Base-by-base conservation (phyloP, 2,797 vertebrate species). In the Chelidonichthys spinosus region DNA sequence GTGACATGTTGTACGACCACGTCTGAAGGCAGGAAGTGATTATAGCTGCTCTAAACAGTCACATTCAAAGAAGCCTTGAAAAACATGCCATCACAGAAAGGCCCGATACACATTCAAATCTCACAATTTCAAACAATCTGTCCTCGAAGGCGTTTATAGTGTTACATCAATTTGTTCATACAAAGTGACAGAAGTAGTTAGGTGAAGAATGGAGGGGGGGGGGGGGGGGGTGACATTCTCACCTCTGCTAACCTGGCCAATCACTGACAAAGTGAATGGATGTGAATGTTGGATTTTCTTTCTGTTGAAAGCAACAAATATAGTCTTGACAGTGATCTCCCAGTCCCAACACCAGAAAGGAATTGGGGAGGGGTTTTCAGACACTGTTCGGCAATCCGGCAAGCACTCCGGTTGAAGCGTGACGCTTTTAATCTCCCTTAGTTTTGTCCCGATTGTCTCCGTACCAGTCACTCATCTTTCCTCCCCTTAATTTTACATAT, bases 401-500 rank as follows among this genome's bases (percentile, higher is more conserved):
- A 58, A 69, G 50, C 54, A 13, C 63, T 62, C 35, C 17, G 10
- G 33, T 59, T 54, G 76, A 85, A 82, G 63, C 58, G 11, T 47
- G 56, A 63, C 54, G 7, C 44, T 67, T 76, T 83, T 76, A 83
- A 83, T 84, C 63, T 77, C 58, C 40, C 33, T 78, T 47, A 25
- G 40, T 54, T 73, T 85, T 79, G 73, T 73, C 70, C 39, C 69
- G 77, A 81, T 79, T 80, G 68, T 68, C 54, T 58, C 53, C 43
- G 42, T 32, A 25, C 53, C 66, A 68, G 42, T 78, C 69, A 72
- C 78, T 83, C 76, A 65, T 76, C 82, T 70, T 63, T 55, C 49
- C 62, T 49, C 56, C 52, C 44, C 58, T 49, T 81, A 49, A 72
- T 78, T 87, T 85, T 74, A 47, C 76, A 82, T 81, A 75, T 84